These are phyloP conservation scores for Eulemur mongoz DNA, from an alignment of 2,797 vertebrate species.

Conservation along the genomic window DNA sequence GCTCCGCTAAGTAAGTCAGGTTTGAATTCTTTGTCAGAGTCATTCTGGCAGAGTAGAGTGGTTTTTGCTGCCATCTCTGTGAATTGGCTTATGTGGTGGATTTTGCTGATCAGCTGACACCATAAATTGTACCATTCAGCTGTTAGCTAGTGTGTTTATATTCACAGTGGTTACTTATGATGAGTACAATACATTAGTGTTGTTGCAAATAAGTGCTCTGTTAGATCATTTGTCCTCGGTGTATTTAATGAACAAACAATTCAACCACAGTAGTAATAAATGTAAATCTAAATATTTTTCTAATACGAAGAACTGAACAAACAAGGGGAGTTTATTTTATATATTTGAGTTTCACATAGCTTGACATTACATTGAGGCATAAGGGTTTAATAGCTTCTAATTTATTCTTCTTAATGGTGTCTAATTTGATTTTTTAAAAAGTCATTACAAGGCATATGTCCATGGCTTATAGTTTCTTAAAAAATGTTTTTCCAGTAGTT, in stretches of 20 bases:
- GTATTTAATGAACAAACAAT: slow-evolving; percentile 5
- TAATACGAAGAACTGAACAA: not conserved
- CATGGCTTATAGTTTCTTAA: not conserved
- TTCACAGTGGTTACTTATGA: not conserved
- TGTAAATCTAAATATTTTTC: slow-evolving; percentile 23
- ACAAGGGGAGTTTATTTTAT: not conserved
- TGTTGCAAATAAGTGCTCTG: not conserved
- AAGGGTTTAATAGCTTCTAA: not conserved
- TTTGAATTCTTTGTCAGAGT: not conserved
- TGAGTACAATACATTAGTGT: not conserved
- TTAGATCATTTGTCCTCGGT: not conserved
- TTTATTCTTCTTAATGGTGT: not conserved
- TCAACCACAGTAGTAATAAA: not conserved
- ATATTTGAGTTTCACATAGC: not conserved
- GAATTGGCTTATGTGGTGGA: not conserved
- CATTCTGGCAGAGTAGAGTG: not conserved
- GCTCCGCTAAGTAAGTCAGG: not conserved
- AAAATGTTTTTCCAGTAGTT: not conserved
- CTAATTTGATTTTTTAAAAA: not conserved
- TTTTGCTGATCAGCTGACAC: not conserved
- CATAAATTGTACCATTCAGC: not conserved
- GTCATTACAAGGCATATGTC: not conserved
- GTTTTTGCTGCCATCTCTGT: not conserved
- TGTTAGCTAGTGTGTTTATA: not conserved
- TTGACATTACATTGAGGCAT: not conserved